Evolutionary conservation across 2,113 vertebrate genomes (phyloP).

Genomic region (Dryoscopus gambensis): DNA sequence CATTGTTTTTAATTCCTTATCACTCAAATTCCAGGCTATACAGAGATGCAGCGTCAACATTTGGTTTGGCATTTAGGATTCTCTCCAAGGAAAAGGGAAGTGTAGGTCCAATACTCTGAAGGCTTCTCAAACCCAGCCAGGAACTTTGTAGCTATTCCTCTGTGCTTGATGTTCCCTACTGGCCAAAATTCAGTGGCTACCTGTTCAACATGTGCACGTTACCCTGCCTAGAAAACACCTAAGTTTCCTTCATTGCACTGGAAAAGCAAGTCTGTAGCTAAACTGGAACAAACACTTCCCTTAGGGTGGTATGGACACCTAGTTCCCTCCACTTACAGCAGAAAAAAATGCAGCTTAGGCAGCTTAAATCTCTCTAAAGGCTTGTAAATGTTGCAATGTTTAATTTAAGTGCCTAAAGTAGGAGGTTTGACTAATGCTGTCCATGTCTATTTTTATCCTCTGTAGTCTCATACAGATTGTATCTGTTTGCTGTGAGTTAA

Average conservation of each 20-base stretch:
- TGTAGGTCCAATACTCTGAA: not conserved
- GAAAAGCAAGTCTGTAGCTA: not conserved
- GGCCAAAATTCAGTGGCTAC: not conserved
- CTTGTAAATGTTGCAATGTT: not conserved
- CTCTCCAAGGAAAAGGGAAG: constrained; percentile 7
- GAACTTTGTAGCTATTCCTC: not conserved
- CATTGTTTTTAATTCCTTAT: constrained; percentile 12
- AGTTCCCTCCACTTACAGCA: not conserved
- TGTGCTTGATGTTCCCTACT: not conserved
- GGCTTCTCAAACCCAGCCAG: not conserved
- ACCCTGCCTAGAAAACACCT: not conserved
- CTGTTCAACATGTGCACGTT: not conserved
- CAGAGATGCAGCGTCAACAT: constrained; percentile 7
- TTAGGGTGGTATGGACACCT: not conserved
- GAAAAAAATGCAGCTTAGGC: not conserved
- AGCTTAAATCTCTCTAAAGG: not conserved
- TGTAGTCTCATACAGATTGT: not conserved
- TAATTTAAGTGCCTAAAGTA: not conserved
- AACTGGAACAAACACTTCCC: not conserved
- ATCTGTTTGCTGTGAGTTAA: not conserved
- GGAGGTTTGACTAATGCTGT: not conserved
- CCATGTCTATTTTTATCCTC: not conserved
- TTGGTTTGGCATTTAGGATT: constrained; percentile 9
- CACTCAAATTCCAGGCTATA: constrained; percentile 2
- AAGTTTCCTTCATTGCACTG: not conserved